Conservation (phyloP, 2,797 vertebrate species). For the Aulostomus chinensis region DNA sequence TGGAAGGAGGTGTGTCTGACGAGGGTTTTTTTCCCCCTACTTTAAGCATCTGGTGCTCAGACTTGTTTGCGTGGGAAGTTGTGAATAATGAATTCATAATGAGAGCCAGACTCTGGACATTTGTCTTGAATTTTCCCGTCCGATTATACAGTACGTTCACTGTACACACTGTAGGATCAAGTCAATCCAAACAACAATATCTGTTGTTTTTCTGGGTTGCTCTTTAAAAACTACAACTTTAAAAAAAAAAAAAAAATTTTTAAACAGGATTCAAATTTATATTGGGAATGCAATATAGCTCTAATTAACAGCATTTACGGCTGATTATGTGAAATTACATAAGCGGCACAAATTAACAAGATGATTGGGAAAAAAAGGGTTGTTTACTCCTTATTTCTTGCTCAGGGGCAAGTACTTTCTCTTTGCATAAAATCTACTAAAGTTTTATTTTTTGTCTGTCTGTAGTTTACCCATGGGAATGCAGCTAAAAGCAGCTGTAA, state of each 20-base stretch:
- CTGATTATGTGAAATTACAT: slow-evolving; percentile 14
- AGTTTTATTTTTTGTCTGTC: slow-evolving; percentile 1
- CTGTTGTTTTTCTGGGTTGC: slow-evolving; percentile 2
- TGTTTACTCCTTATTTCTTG: slow-evolving; percentile 14
- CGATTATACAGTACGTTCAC: slow-evolving; percentile 7
- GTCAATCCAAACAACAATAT: slow-evolving; percentile 2
- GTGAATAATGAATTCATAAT: slow-evolving; percentile 62
- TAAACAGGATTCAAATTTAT: too few species aligned
- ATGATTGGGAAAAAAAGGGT: slow-evolving; percentile 3
- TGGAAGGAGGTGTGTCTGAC: slow-evolving; percentile 33
- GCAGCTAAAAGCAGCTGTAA: not conserved
- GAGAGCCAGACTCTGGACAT: slow-evolving; percentile 35
- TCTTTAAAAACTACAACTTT: slow-evolving; percentile 2
- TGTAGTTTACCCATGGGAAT: slow-evolving; percentile 5
- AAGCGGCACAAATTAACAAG: slow-evolving; percentile 15
- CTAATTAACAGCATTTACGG: not conserved
- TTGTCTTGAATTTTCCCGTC: slow-evolving; percentile 16
- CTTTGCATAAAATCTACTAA: slow-evolving; percentile 27
- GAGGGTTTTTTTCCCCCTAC: slow-evolving; percentile 25
- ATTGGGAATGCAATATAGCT: too few species aligned
- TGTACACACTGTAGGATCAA: not conserved
- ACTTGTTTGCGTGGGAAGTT: slow-evolving; percentile 57
- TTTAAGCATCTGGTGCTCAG: slow-evolving; percentile 47
- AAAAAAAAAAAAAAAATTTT: not conserved
- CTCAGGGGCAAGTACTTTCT: slow-evolving; percentile 4